Evolutionary conservation across 2,113 vertebrate genomes (phyloP).

Genomic region (Pipra filicauda): DNA sequence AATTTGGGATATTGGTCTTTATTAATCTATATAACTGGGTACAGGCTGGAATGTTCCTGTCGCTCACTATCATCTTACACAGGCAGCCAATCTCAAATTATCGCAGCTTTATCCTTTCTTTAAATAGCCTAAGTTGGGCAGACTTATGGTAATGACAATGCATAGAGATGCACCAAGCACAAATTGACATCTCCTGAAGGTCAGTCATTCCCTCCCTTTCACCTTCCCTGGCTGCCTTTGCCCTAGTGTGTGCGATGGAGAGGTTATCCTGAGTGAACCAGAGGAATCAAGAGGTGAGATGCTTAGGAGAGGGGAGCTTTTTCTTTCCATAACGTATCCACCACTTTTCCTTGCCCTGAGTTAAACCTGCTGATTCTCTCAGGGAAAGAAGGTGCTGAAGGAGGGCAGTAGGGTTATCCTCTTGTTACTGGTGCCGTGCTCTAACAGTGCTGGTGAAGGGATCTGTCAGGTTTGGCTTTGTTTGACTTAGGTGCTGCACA

Average conservation of each 20-base stretch:
- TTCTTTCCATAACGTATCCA: not conserved
- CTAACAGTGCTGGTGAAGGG: not conserved
- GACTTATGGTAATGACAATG: rapidly evolving
- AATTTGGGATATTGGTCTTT: not conserved
- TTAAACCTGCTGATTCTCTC: not conserved
- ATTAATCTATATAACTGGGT: not conserved
- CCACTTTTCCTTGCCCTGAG: not conserved
- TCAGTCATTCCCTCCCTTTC: not conserved
- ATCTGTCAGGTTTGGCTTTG: not conserved
- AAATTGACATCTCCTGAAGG: not conserved
- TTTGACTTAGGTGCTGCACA: not conserved
- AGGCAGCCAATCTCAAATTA: not conserved
- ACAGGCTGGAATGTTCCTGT: not conserved
- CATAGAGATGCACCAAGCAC: not conserved
- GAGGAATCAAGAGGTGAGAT: not conserved
- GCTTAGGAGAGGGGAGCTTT: not conserved
- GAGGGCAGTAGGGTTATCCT: not conserved
- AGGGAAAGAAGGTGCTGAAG: not conserved
- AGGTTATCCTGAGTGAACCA: not conserved
- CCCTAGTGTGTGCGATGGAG: not conserved
- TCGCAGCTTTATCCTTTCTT: not conserved
- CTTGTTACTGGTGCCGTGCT: rapidly evolving
- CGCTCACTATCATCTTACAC: not conserved
- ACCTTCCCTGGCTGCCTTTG: not conserved
- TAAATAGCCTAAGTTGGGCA: not conserved